Base-by-base conservation (phyloP, 1,140 invertebrate genomes). In the Dreissena polymorpha region DNA sequence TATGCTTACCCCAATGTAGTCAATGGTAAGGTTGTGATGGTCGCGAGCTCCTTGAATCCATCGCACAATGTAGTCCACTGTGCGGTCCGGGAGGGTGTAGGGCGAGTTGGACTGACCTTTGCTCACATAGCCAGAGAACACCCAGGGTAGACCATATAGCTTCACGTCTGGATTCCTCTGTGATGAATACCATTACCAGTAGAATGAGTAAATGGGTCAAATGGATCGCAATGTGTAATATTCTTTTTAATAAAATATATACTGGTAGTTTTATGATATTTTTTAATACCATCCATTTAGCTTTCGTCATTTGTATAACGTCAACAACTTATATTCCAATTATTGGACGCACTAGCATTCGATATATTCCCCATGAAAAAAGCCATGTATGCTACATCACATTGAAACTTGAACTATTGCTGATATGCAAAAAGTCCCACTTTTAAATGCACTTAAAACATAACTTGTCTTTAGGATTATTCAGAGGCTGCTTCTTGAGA, bases 151-250 rank as follows among this genome's bases (percentile, higher is more conserved):
- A 27, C 88, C 90, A 86, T 91, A 91, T 23, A 93, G 81, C 77
- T 89, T 89, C 71, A 93, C 93, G n/a, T 89, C 70, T 18, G 92
- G 92, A 81, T 93, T 93, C 70, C 92, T 89, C 92, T 93, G 87
- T n/a, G 90, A 90, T 51, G 67, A 65, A 85, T 18, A 63, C 10
- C n/a, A 55, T 16, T 70, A 12, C 10, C 18, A 27, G 55, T 13
- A 60, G 18, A 51, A 71, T n/a, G 49, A n/a, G 16, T 50, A 71
- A 50, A 5, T 71, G 25, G 39, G 39, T 39, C 16, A 14, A 27
- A 5, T 65, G 13, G 27, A 18, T 18, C 12, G 60, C 13, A 18
- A 10, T 65, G 63, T 10, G 10, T 14, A 0, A 64, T 21, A 65
- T 23, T 0, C 63, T 65, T 14, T 18, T 12, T 18, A 27, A 8